phyloP scores from a whole-genome alignment of 2,113 vertebrate species.

The Verasper variegatus region DNA sequence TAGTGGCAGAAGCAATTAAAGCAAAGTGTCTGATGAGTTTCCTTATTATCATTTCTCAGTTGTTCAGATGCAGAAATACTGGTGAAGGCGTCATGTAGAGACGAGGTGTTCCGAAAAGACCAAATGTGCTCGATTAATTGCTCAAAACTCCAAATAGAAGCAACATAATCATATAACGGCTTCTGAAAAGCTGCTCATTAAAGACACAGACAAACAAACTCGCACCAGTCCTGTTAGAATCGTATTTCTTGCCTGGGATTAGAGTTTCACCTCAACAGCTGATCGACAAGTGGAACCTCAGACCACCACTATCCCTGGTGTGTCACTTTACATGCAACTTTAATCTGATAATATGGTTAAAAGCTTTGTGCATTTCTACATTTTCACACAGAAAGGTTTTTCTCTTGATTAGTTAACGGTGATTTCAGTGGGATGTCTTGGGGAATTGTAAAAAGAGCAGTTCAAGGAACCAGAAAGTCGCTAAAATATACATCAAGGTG shows the following conservation, averaged over 20 bases:
- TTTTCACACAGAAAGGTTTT: neutral
- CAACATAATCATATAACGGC: constrained; percentile 14
- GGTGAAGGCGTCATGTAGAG: neutral
- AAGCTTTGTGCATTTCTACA: too few relatives aligned
- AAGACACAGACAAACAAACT: neutral
- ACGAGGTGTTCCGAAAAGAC: neutral
- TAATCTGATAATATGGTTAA: neutral
- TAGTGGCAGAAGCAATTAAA: constrained; percentile 21
- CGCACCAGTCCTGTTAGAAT: neutral
- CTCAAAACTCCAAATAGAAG: constrained; percentile 1
- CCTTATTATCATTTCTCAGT: neutral
- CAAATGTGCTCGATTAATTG: neutral
- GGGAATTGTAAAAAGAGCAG: neutral
- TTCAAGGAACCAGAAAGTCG: neutral
- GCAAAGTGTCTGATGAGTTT: constrained; percentile 12
- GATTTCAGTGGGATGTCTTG: neutral
- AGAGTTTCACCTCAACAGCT: neutral
- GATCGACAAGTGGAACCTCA: too few relatives aligned
- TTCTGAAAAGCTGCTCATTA: neutral
- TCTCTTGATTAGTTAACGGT: neutral
- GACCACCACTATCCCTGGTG: neutral
- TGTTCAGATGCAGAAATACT: constrained; percentile 16
- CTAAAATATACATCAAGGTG: too few relatives aligned
- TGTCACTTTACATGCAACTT: neutral
- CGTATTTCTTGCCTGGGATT: neutral